Conservation (phyloP, 2,113 vertebrate genomes). For the Onychorhynchus coronatus region DNA sequence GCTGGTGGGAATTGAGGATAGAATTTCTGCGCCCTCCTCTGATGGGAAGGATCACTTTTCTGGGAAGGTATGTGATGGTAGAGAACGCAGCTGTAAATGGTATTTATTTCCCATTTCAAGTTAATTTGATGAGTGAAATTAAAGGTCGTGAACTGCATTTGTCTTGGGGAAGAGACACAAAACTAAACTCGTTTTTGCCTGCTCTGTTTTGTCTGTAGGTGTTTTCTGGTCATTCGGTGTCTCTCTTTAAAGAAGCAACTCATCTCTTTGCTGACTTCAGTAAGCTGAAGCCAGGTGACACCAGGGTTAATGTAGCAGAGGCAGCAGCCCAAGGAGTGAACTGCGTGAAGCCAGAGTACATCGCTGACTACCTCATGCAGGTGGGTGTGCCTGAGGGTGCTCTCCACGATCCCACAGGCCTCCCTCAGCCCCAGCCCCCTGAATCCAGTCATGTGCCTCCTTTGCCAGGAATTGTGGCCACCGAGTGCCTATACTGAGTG, state of each 20-base stretch:
- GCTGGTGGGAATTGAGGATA: not conserved
- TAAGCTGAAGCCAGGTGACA: conserved; percentile 85
- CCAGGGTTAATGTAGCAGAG: conserved; percentile 78
- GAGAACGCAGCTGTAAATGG: not conserved
- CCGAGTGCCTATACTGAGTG: not conserved
- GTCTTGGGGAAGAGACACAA: not conserved
- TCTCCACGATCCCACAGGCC: not conserved
- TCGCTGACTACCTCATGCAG: conserved; percentile 96
- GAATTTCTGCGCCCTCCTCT: not conserved
- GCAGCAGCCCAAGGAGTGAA: conserved; percentile 81
- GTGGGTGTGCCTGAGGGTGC: conserved; percentile 31
- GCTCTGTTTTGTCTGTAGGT: conserved; percentile 73
- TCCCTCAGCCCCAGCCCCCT: not conserved
- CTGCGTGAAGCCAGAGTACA: conserved; percentile 93
- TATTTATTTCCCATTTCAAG: not conserved
- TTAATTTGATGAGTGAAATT: not conserved
- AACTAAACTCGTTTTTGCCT: not conserved
- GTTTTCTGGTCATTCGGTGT: conserved; percentile 76
- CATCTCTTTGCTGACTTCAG: conserved; percentile 93
- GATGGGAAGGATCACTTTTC: not conserved
- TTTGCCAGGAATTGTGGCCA: not conserved
- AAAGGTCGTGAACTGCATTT: not conserved
- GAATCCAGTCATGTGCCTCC: fast-evolving
- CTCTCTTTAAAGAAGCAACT: conserved; percentile 84
- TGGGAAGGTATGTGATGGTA: not conserved